These are phyloP conservation scores for Sciurus vulgaris DNA, from an alignment of 2,797 vertebrate species.

Conservation along the genomic window DNA sequence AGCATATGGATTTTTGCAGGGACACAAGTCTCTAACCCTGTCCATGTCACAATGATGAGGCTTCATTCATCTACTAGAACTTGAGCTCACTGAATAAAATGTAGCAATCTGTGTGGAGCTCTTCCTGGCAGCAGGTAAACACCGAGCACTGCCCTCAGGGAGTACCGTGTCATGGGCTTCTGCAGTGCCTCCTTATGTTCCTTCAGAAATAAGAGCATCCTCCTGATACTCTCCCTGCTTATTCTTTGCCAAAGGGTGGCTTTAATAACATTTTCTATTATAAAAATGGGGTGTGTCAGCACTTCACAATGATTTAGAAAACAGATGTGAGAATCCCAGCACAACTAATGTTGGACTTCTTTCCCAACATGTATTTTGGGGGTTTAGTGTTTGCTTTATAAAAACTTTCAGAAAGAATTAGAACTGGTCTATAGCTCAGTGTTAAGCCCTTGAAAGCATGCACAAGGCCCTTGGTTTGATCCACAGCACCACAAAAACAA, in stretches of 20 bases:
- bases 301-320: not conserved
- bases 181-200: not conserved
- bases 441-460: too few species aligned
- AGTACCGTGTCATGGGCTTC: not conserved
- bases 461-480: too few species aligned
- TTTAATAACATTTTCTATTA: slow-evolving; percentile 31
- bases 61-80: not conserved
- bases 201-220: not conserved
- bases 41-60: not conserved
- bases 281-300: not conserved
- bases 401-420: not conserved
- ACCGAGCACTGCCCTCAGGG: not conserved
- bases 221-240: not conserved
- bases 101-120: not conserved
- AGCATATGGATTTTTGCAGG: not conserved
- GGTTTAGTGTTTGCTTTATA: not conserved
- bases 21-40: not conserved
- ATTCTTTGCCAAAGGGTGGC: not conserved
- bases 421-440: too few species aligned
- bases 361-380: not conserved
- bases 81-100: not conserved
- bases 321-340: not conserved
- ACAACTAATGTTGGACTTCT: not conserved
- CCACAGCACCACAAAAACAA: too few species aligned
- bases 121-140: not conserved